These are phyloP conservation scores for Florisuga fusca DNA, from an alignment of 2,797 vertebrate genomes.

Conservation along the genomic window DNA sequence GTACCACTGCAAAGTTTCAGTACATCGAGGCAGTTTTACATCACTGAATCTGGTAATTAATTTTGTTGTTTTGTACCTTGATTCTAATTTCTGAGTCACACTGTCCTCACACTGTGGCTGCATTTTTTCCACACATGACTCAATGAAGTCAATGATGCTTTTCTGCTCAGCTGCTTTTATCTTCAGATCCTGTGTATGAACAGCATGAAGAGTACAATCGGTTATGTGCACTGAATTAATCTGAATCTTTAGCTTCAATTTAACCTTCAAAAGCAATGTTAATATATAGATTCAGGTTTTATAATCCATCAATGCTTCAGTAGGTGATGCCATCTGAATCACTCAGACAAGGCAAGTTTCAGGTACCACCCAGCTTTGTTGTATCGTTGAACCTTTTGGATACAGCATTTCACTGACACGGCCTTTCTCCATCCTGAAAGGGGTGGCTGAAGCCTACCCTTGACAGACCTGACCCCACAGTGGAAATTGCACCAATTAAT, in stretches of 20 bases:
- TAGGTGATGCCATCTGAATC: neutral
- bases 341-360: neutral
- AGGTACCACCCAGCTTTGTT: neutral
- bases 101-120: constrained; percentile 59
- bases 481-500: neutral
- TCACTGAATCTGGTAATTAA: neutral
- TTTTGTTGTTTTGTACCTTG: constrained; percentile 64
- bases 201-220: neutral
- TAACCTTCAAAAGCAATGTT: neutral
- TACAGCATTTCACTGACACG: neutral
- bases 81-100: neutral
- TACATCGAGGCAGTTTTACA: neutral
- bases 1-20: neutral
- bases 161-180: constrained; percentile 85
- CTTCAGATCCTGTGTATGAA: constrained; percentile 82
- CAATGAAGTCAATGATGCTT: constrained; percentile 86
- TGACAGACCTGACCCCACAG: no score
- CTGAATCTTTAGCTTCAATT: neutral
- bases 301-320: neutral
- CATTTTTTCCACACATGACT: constrained; percentile 80
- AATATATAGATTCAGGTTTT: neutral
- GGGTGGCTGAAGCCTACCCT: neutral
- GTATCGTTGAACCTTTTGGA: neutral
- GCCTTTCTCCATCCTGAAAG: neutral
- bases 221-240: neutral